Evolutionary conservation across 2,888 invertebrate genomes (phyloP).

Genomic region (Pimpla rufipes): DNA sequence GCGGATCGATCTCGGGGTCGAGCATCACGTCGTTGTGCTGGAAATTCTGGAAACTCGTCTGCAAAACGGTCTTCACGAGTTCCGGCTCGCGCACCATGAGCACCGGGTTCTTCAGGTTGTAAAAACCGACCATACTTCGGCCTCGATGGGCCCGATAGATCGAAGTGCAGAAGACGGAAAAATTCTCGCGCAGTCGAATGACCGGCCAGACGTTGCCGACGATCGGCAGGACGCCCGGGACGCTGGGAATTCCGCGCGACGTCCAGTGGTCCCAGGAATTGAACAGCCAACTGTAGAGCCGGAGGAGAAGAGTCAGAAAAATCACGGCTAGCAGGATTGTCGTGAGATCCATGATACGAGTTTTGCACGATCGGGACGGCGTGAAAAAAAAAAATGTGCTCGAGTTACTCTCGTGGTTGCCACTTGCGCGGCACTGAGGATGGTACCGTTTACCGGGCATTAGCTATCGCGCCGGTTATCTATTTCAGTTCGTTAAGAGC

Average conservation of each 20-base stretch:
- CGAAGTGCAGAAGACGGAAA: background rate
- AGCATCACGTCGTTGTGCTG: background rate
- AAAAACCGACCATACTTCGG: conserved; percentile 64
- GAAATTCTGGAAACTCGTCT: conserved; percentile 32
- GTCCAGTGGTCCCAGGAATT: conserved; percentile 52
- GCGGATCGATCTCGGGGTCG: conserved; percentile 34
- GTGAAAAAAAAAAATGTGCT: too few species aligned
- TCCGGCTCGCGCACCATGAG: conserved; percentile 55
- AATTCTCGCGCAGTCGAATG: conserved; percentile 36
- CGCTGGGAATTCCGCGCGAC: conserved; percentile 47
- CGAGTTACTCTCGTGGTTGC: too few species aligned
- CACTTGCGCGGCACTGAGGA: too few species aligned
- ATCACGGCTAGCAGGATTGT: conserved; percentile 4
- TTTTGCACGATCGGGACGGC: background rate
- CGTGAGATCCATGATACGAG: conserved; percentile 9
- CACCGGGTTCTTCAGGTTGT: conserved; percentile 33
- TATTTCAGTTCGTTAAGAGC: too few species aligned
- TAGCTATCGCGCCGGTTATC: too few species aligned
- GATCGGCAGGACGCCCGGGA: conserved; percentile 41
- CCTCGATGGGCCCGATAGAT: background rate
- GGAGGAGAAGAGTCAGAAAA: background rate
- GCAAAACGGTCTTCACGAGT: conserved; percentile 57
- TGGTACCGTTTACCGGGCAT: too few species aligned
- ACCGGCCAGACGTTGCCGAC: conserved; percentile 49
- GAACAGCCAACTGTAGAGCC: conserved; percentile 16